Evolutionary conservation across 2,888 invertebrate species (phyloP).

Genomic region (Aporophyla lueneburgensis): DNA sequence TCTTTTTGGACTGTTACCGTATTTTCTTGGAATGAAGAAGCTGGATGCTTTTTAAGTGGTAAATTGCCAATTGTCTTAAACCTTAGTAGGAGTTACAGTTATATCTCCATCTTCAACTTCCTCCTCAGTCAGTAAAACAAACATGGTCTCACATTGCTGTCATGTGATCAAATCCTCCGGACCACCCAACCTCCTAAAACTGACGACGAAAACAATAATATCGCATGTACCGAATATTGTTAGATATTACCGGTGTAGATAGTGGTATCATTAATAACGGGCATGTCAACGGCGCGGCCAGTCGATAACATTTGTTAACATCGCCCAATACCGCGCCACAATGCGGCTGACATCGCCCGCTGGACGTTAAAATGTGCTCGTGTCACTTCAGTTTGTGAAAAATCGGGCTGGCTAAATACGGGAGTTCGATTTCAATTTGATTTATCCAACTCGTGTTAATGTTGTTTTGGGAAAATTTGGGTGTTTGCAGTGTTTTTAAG

Average conservation of each 20-base stretch:
- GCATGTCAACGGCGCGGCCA: conserved; percentile 72
- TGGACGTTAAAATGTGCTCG: conserved; percentile 68
- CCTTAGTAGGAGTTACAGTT: conserved; percentile 11
- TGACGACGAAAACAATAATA: conserved; percentile 69
- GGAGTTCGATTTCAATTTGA: conserved; percentile 4
- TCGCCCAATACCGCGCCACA: conserved; percentile 70
- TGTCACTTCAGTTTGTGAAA: conserved; percentile 37
- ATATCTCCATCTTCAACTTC: conserved; percentile 9
- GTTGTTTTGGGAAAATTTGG: too few relatives aligned
- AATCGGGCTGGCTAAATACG: conserved; percentile 12
- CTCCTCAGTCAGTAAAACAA: conserved; percentile 19
- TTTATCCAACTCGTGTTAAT: not conserved
- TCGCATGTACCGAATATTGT: conserved; percentile 69
- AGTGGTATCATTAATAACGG: conserved; percentile 79
- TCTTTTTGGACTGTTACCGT: conserved; percentile 33
- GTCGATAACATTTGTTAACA: conserved; percentile 82
- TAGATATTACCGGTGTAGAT: conserved; percentile 70
- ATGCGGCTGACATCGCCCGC: conserved; percentile 58
- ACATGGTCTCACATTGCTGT: conserved; percentile 3
- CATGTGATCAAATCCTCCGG: conserved; percentile 29
- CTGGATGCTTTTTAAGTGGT: not conserved
- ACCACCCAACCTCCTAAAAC: conserved; percentile 66
- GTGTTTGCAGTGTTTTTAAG: not conserved
- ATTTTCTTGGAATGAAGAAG: conserved; percentile 26
- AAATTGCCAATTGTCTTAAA: conserved; percentile 8